Conservation (phyloP, 1,140 invertebrate genomes). For the Pentalonia nigronervosa region DNA sequence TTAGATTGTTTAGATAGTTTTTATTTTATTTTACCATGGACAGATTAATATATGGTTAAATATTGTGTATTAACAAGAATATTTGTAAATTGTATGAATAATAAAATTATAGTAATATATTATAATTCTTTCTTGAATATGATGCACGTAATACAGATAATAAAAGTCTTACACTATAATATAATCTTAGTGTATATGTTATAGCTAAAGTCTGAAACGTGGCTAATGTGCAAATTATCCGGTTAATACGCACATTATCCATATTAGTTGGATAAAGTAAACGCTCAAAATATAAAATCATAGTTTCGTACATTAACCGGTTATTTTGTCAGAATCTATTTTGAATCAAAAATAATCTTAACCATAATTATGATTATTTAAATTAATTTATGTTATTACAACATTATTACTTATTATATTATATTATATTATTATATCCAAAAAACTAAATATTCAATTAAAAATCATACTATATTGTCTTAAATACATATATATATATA, state of each 20-base stretch:
- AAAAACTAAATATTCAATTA: background rate
- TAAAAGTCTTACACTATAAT: background rate
- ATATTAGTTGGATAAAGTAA: too few species aligned
- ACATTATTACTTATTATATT: background rate
- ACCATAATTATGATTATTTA: background rate
- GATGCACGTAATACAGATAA: background rate
- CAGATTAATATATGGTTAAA: background rate
- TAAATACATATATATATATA: background rate
- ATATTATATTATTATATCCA: background rate
- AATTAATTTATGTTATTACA: background rate
- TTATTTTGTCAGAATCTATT: too few species aligned
- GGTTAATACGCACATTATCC: too few species aligned
- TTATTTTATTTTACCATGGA: background rate
- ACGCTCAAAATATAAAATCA: too few species aligned
- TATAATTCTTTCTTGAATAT: background rate
- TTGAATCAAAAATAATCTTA: background rate
- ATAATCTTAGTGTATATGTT: background rate
- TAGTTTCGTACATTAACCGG: too few species aligned
- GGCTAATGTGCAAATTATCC: too few species aligned
- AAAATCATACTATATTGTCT: background rate
- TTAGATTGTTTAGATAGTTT: background rate
- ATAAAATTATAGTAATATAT: background rate
- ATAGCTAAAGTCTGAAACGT: too few species aligned
- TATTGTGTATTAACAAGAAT: background rate
- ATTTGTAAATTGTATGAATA: background rate